These are phyloP conservation scores for Iselma pallidipennis DNA, from an alignment of 2,888 invertebrate species.

Conservation along the genomic window DNA sequence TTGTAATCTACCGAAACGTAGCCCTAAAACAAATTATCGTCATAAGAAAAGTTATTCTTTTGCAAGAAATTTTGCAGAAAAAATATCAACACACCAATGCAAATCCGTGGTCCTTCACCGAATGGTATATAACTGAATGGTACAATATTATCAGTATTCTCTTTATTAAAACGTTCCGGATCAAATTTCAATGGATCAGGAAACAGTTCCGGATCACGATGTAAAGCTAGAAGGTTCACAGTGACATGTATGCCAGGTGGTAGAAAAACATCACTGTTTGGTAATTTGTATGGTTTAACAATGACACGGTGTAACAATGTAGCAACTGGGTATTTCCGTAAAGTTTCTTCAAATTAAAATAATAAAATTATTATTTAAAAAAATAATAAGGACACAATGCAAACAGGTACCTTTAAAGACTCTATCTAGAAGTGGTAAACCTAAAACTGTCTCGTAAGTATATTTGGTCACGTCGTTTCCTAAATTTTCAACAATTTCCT, in stretches of 20 bases:
- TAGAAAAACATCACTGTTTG: background rate
- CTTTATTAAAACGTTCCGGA: conserved; percentile 20
- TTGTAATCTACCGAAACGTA: conserved; percentile 45
- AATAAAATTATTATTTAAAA: no score
- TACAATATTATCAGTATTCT: conserved; percentile 8
- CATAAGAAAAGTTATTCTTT: no score
- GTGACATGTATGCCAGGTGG: conserved; percentile 5
- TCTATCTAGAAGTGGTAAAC: conserved; percentile 56
- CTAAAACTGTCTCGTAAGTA: conserved; percentile 51
- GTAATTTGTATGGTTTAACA: conserved; percentile 12
- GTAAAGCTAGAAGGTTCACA: conserved; percentile 8
- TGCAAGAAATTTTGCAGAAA: background rate
- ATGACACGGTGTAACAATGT: conserved; percentile 2
- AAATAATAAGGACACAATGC: no score
- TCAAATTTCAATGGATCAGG: conserved; percentile 18
- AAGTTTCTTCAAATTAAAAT: conserved; percentile 5
- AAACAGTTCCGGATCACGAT: conserved; percentile 9
- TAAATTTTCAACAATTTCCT: conserved; percentile 48
- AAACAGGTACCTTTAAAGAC: conserved; percentile 46
- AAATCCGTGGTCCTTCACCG: conserved; percentile 21
- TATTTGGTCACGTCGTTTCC: conserved; percentile 42
- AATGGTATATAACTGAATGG: conserved; percentile 15
- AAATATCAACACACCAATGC: conserved; percentile 13
- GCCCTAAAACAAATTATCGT: conserved; percentile 37
- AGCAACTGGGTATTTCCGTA: conserved; percentile 10